A percentile compares a stretch with the other conserved stretches of the same genome.
Conservation (phyloP, 2,113 vertebrate genomes). For the Hippocampus barbouri region DNA sequence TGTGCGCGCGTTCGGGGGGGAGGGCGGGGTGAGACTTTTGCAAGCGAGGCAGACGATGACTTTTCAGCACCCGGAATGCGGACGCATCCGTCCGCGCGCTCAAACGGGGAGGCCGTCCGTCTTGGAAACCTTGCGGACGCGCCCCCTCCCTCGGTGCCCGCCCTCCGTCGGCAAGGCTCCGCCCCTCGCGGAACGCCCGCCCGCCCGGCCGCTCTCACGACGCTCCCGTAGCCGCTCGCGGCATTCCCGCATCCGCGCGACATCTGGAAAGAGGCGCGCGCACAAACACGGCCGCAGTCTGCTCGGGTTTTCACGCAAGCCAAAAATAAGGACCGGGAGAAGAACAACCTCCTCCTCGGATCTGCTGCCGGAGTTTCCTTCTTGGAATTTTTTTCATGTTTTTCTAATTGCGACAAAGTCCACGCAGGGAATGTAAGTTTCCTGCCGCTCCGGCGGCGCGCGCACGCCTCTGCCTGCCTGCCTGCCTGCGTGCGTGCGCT, state of each 20-base stretch:
- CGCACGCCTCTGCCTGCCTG: not conserved
- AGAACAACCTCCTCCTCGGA: not conserved
- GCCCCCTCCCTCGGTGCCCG: not conserved
- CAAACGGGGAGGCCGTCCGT: too few species aligned
- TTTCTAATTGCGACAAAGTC: not conserved
- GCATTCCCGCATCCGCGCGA: not conserved
- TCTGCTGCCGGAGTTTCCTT: not conserved
- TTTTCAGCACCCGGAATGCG: too few species aligned
- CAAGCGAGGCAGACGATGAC: too few species aligned
- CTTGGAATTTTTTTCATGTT: not conserved
- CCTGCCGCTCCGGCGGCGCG: accelerated
- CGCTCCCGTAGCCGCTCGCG: not conserved
- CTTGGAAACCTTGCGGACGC: not conserved
- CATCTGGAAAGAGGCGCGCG: not conserved
- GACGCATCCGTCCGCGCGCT: too few species aligned
- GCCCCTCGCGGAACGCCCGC: not conserved
- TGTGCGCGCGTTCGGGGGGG: too few species aligned
- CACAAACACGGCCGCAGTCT: too few species aligned
- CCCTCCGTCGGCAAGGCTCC: not conserved
- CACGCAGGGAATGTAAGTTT: not conserved
- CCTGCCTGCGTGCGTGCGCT: too few species aligned
- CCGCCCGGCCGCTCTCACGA: not conserved
- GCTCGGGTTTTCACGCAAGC: not conserved
- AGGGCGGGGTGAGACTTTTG: too few species aligned
- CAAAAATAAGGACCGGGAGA: not conserved